Conservation (phyloP, 2,888 invertebrate genomes). For the Autographa pulchrina region DNA sequence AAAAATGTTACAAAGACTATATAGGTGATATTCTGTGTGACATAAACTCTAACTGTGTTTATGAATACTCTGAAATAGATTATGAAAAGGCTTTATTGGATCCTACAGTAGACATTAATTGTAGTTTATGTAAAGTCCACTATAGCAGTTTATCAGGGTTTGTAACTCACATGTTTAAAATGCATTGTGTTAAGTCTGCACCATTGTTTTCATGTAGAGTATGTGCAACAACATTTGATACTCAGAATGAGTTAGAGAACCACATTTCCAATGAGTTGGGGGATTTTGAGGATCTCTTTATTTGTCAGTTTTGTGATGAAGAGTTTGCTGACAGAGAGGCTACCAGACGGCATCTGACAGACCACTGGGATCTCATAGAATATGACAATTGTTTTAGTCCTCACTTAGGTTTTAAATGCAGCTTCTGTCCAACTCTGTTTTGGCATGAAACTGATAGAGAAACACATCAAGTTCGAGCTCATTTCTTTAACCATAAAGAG, state of each 20-base stretch:
- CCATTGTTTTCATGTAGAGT: conserved; percentile 81
- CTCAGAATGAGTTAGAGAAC: conserved; percentile 71
- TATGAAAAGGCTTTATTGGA: conserved; percentile 70
- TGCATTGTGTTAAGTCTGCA: conserved; percentile 77
- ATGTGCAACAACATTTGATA: conserved; percentile 81
- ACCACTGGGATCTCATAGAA: conserved; percentile 77
- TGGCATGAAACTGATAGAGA: conserved; percentile 87
- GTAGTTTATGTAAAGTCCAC: conserved; percentile 75
- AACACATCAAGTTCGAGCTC: conserved; percentile 79
- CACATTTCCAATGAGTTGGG: conserved; percentile 76
- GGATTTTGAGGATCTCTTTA: conserved; percentile 84
- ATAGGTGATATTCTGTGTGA: conserved; percentile 68
- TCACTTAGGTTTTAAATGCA: conserved; percentile 86
- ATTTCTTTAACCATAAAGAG: conserved; percentile 74
- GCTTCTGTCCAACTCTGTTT: conserved; percentile 83
- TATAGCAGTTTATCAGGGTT: conserved; percentile 68
- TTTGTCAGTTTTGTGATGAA: conserved; percentile 87
- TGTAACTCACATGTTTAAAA: conserved; percentile 77
- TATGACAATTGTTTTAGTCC: conserved; percentile 85
- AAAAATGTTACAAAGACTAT: conserved; percentile 83
- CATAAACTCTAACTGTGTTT: conserved; percentile 73
- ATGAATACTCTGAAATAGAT: conserved; percentile 72
- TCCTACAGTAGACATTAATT: conserved; percentile 67
- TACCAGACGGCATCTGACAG: conserved; percentile 77
- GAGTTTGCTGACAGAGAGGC: conserved; percentile 80